These are phyloP conservation scores for Ambastaia sidthimunki DNA, from an alignment of 2,797 vertebrate genomes.

Conservation along the genomic window DNA sequence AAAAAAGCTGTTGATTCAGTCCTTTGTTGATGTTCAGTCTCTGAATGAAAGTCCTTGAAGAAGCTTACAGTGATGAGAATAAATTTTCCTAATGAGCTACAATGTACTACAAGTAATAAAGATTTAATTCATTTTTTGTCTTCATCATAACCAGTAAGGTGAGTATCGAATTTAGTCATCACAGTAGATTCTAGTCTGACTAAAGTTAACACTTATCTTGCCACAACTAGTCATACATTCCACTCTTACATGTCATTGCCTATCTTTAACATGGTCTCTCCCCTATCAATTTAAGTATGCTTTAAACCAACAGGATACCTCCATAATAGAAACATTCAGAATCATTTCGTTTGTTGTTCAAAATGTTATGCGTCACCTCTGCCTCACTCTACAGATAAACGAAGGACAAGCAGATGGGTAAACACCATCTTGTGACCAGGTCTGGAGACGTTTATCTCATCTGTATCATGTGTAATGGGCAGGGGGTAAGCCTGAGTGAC, in stretches of 20 bases:
- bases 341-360: not conserved
- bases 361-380: not conserved
- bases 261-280: slow-evolving; percentile 53
- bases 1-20: not conserved
- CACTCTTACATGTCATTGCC: slow-evolving; percentile 33
- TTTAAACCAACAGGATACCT: not conserved
- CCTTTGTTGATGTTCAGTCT: not conserved
- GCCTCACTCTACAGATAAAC: not conserved
- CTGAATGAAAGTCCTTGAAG: not conserved
- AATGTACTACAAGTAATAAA: not conserved
- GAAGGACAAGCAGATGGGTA: not conserved
- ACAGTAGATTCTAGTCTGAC: slow-evolving; percentile 3
- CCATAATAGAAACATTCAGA: not conserved
- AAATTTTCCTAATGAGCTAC: too few relatives aligned
- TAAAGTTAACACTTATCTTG: slow-evolving; percentile 1
- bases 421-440: slow-evolving; percentile 7
- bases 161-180: not conserved
- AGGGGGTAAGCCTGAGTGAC: slow-evolving; percentile 28
- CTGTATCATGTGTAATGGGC: slow-evolving; percentile 4
- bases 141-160: not conserved
- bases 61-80: not conserved
- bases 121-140: too few relatives aligned
- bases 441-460: slow-evolving; percentile 24
- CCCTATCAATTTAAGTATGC: slow-evolving; percentile 26
- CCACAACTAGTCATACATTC: slow-evolving; percentile 43